Evolutionary conservation across 2,797 vertebrate species (phyloP).

Genomic region (Varecia variegata): DNA sequence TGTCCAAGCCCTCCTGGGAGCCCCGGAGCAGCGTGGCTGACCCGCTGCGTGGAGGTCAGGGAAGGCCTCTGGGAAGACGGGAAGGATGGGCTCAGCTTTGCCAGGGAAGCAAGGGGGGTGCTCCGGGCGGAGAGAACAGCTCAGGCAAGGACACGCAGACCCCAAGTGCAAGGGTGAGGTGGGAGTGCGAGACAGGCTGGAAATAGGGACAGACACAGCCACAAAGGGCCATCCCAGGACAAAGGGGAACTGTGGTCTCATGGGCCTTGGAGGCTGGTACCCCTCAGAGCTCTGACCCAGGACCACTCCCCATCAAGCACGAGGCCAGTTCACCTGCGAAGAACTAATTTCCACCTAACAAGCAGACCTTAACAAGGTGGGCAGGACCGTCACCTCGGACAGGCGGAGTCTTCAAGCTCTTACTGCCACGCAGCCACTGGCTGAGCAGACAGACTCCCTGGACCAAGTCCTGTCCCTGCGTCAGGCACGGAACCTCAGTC

Average conservation of each 20-base stretch:
- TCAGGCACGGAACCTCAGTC: accelerated
- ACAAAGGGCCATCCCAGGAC: neutral
- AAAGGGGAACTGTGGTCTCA: neutral
- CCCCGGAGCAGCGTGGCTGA: neutral
- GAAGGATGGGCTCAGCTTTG: neutral
- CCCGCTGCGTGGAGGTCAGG: neutral
- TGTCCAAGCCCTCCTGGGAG: neutral
- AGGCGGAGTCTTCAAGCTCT: neutral
- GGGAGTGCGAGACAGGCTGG: neutral
- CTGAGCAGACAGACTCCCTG: neutral
- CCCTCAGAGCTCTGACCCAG: neutral
- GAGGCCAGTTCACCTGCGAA: neutral
- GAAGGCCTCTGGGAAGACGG: neutral
- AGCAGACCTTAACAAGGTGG: neutral
- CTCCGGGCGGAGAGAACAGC: neutral
- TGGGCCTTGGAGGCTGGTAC: neutral
- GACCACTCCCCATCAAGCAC: neutral
- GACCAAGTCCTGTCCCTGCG: neutral
- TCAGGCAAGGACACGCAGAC: neutral
- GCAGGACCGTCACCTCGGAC: neutral
- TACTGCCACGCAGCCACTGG: neutral
- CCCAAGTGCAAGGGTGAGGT: neutral
- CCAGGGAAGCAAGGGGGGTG: neutral
- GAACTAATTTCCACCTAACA: neutral
- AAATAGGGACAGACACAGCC: neutral